Evolutionary conservation across 1,140 invertebrate species (phyloP), one percentile per base, ranked within the genome.

Genomic region (Luehdorfia chinensis): DNA sequence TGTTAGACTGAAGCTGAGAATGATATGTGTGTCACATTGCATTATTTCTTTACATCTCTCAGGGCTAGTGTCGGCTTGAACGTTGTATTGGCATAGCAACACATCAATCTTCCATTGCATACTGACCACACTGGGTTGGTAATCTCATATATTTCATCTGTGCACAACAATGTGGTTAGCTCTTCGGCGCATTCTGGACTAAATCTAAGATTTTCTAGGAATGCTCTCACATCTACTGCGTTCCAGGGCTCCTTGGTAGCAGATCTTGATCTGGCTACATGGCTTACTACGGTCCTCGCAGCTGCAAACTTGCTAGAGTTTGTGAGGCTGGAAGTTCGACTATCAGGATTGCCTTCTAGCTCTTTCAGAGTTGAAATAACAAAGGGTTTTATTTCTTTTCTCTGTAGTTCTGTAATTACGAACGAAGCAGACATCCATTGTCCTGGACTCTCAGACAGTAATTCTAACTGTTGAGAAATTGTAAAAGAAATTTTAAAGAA

Each of bases 301-400:
- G 76, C 81, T 14, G 81, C 57, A 37, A 75, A 85, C 53, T 86
- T 86, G 33, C 80, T 70, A 0, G 64, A 68, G 25, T 75, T 84
- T 62, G 80, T 66, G 6, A 86, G 34, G 43, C 65, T 79, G 0
- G 74, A 73, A 1, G 59, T 76, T 5, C 79, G 55, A 7, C 73
- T 76, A 44, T 86, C 79, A 19, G 79, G 79, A 0, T 64, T 74
- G 4, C 79, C 83, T 70, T 86, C 77, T n/a, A 86, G 37, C 23
- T 86, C 83, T 59, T 84, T 86, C 0, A 86, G 39, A 0, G 79
- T 71, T 56, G 78, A 46, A 50, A 73, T 55, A 50, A 85, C 75
- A 56, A 76, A 85, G 2, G 81, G 81, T 67, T 78, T 84, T 14
- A 85, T 80, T 60, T 85, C 78, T 43, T 80, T 84, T 45, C 72